Percentiles rank a stretch among this genome's conserved stretches.
Evolutionary conservation across 1,140 invertebrate genomes (phyloP).

Genomic region (Pogonognathellus flavescens): DNA sequence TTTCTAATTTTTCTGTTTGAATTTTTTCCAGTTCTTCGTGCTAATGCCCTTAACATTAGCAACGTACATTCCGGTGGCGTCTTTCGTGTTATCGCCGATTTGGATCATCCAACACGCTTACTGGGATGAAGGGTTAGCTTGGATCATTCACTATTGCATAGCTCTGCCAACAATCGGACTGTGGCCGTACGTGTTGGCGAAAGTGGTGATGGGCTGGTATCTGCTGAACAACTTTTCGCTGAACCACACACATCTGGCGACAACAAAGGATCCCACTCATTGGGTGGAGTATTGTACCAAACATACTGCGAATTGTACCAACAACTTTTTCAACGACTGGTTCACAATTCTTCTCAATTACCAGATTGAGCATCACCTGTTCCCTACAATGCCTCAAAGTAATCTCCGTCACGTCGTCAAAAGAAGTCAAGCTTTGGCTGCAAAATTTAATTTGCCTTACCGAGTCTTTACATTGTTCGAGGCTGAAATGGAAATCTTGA

Average conservation of each 20-base stretch:
- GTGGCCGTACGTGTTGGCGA: conserved; percentile 47
- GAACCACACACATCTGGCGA: conserved; percentile 59
- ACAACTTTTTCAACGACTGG: conserved; percentile 45
- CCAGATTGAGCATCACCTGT: conserved; percentile 61
- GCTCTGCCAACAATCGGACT: conserved; percentile 38
- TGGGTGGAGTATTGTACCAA: conserved; percentile 60
- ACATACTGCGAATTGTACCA: conserved; percentile 56
- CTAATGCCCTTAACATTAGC: conserved; percentile 20
- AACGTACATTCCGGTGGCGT: conserved; percentile 45
- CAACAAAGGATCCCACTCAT: conserved; percentile 53
- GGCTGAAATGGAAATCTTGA: conserved; percentile 39
- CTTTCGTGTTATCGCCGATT: conserved; percentile 54
- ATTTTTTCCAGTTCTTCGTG: conserved; percentile 10
- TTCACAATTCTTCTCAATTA: conserved; percentile 48
- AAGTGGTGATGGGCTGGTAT: conserved; percentile 44
- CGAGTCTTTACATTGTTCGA: conserved; percentile 14
- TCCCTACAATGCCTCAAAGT: conserved; percentile 58
- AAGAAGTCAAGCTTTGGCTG: conserved; percentile 1
- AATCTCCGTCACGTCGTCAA: background rate
- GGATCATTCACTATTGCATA: conserved; percentile 29
- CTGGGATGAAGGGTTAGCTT: conserved; percentile 30
- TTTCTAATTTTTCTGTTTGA: no score
- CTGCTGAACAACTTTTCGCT: conserved; percentile 60
- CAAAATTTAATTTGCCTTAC: conserved; percentile 42
- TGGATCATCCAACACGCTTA: conserved; percentile 46